phyloP scores from a whole-genome alignment of 2,888 invertebrate species.

The Polyploca ridens region DNA sequence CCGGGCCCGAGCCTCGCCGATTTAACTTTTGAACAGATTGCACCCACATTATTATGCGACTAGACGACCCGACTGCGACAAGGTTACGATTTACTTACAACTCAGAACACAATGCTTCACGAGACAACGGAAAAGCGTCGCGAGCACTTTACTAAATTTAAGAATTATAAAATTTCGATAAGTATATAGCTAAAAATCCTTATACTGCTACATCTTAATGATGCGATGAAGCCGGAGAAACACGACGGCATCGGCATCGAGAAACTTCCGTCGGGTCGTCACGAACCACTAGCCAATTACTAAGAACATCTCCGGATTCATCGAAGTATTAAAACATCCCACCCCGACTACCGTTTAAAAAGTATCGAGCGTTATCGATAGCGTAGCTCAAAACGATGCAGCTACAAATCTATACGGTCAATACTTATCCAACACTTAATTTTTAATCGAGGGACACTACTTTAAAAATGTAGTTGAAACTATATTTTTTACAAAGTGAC shows the following conservation, averaged over 20 bases:
- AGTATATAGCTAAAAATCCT: not conserved
- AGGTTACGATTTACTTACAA: not conserved
- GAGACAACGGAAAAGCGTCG: not conserved
- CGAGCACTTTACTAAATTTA: not conserved
- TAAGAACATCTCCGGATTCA: not conserved
- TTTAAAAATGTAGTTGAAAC: not conserved
- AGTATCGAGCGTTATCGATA: not conserved
- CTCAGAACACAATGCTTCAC: not conserved
- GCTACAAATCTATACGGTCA: not conserved
- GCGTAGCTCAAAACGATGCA: too few species aligned
- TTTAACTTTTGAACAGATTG: constrained; percentile 17
- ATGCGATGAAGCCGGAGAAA: not conserved
- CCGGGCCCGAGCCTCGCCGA: constrained; percentile 17
- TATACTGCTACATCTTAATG: not conserved
- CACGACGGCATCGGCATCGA: not conserved
- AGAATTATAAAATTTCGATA: not conserved
- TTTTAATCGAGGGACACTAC: not conserved
- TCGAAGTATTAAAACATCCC: not conserved
- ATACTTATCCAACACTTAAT: not conserved
- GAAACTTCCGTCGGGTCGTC: not conserved
- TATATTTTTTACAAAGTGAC: too few species aligned
- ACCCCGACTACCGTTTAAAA: not conserved
- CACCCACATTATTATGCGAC: constrained; percentile 43
- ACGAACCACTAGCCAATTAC: not conserved
- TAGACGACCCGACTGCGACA: constrained; percentile 34